Evolutionary conservation across 2,888 invertebrate species (phyloP).

Genomic region (Archaeoteleia sp.): DNA sequence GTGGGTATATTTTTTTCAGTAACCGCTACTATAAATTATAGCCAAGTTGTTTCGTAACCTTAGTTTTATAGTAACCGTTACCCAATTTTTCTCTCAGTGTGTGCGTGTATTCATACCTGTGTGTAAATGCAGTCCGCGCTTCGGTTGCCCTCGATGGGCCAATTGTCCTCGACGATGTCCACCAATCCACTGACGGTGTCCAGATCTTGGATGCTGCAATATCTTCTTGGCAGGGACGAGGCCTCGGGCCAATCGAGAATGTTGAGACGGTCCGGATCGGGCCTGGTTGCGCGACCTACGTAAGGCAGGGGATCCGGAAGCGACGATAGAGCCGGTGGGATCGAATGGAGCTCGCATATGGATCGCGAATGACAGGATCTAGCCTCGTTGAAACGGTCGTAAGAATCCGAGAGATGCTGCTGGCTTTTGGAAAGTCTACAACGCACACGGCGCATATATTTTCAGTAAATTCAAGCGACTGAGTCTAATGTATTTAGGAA

Average conservation of each 20-base stretch:
- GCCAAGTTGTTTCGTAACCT: no score
- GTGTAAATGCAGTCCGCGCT: conserved; percentile 72
- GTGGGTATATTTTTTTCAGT: no score
- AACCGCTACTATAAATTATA: no score
- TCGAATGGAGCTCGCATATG: conserved; percentile 67
- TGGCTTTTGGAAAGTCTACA: conserved; percentile 71
- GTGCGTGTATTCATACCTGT: no score
- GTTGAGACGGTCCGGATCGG: conserved; percentile 67
- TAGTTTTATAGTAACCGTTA: no score
- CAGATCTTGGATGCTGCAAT: conserved; percentile 70
- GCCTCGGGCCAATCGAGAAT: conserved; percentile 71
- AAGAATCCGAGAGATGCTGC: conserved; percentile 70
- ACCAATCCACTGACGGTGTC: conserved; percentile 72
- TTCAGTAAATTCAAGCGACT: no score
- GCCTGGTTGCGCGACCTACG: conserved; percentile 34
- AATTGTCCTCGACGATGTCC: conserved; percentile 72
- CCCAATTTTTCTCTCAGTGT: no score
- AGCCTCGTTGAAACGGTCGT: conserved; percentile 66
- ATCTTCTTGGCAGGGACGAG: conserved; percentile 59
- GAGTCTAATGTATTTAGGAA: no score
- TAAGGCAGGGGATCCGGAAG: conserved; percentile 64
- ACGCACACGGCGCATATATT: background rate
- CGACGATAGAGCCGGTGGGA: conserved; percentile 61
- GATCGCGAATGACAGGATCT: conserved; percentile 67
- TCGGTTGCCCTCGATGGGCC: conserved; percentile 69